Evolutionary conservation across 2,797 vertebrate species (phyloP), one percentile per base, ranked within the genome.

Genomic region (Gymnoscopelus microlampas): DNA sequence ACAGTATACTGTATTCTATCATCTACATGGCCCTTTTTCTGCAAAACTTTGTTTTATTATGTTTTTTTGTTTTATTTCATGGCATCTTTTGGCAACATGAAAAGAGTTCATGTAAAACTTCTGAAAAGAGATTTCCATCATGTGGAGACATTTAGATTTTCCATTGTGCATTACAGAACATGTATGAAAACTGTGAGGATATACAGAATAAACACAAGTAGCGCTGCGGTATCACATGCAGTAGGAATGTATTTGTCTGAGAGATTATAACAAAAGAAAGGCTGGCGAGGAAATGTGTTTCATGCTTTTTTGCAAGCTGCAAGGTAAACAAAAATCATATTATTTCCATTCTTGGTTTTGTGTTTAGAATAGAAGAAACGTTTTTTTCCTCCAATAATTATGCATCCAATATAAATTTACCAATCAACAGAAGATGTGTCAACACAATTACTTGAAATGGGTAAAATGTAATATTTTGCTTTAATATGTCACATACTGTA

Each of bases 131-230:
- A 29, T 50, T 39, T 13, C 6, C 15, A 26, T 39, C 48, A 15
- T 47, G n/a, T 54, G 55, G 19, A 19, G 50, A n/a, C 32, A 84
- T 87, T 82, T 77, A 61, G 71, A 84, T 83, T 74, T 59, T 80
- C 83, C 73, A 66, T 39, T 76, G 62, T 72, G 80, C 73, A 2
- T 73, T 48, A 65, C 69, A 80, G 77, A 78, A 75, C 62, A 80
- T 80, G 71, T 76, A 76, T 76, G 74, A 67, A 69, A 61, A 81
- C 67, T 77, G 73, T 84, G 69, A 85, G 85, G 82, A 87, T 85
- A 89, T 73, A 83, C 72, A 76, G 88, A 89, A 89, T 88, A 90
- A 89, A 86, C 85, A 70, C 47, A 53, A 13, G 79, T 65, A 76
- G 86, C 69, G 73, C 68, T 85, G 76, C 59, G 76, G 76, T 63